Conservation (phyloP, 2,113 vertebrate genomes). For the Alethe castanea region DNA sequence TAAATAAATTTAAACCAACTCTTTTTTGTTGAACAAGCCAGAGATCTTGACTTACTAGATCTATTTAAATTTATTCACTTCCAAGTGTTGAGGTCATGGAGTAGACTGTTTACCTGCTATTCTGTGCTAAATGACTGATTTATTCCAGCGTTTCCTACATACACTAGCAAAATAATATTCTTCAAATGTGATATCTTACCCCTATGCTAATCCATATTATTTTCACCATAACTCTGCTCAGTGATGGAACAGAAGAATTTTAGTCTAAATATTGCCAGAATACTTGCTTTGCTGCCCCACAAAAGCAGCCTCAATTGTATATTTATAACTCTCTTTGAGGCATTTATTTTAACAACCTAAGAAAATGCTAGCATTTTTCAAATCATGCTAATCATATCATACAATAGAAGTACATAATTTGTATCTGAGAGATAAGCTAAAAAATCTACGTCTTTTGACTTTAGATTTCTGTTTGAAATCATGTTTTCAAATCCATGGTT, state of each 20-base stretch:
- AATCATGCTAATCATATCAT: background rate
- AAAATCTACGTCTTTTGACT: background rate
- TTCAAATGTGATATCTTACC: background rate
- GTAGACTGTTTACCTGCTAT: background rate
- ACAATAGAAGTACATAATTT: background rate
- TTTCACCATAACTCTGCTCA: background rate
- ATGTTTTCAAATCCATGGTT: background rate
- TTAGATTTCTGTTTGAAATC: background rate
- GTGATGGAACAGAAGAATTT: background rate
- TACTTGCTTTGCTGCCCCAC: background rate
- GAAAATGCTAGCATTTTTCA: background rate
- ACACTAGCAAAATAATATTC: background rate
- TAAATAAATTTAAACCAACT: background rate
- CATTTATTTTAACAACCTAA: background rate
- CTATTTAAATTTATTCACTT: background rate
- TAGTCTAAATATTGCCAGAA: background rate
- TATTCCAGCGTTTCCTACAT: background rate
- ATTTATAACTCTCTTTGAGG: background rate
- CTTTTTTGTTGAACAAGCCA: background rate
- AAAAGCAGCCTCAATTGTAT: background rate
- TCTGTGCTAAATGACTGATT: background rate
- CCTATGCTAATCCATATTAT: rapidly evolving
- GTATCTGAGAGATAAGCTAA: background rate
- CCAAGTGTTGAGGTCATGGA: background rate
- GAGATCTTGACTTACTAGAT: background rate